These are phyloP conservation scores for Mustela lutreola DNA, from an alignment of 2,113 vertebrate species.

Conservation along the genomic window DNA sequence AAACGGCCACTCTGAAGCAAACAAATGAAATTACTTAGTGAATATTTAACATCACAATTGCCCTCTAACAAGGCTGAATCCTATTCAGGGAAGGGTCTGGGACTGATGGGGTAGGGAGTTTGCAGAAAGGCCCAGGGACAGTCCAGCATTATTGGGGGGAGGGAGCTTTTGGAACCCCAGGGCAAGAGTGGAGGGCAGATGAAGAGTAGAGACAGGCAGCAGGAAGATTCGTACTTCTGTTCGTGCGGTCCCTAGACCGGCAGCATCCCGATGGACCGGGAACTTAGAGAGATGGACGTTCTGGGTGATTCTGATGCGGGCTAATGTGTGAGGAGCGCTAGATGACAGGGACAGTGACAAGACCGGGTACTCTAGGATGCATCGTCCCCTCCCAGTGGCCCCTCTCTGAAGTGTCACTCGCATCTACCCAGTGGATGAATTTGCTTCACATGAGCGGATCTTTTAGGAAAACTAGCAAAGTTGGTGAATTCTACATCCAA, in stretches of 20 bases:
- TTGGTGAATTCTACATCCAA: background rate
- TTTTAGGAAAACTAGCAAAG: background rate
- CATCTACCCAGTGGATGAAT: background rate
- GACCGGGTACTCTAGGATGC: background rate
- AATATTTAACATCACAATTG: background rate
- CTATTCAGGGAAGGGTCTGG: background rate
- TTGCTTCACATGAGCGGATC: background rate
- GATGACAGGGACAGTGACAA: background rate
- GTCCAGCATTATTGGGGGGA: accelerated
- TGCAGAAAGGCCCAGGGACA: background rate
- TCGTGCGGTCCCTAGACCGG: accelerated
- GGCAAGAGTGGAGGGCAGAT: too few relatives aligned
- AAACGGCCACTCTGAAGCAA: background rate
- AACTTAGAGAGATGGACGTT: background rate
- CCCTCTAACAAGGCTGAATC: background rate
- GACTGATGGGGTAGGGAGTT: background rate
- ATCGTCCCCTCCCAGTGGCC: background rate
- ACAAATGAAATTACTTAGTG: background rate
- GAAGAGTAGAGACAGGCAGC: background rate
- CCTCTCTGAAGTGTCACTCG: background rate
- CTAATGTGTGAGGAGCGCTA: background rate
- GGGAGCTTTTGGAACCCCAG: background rate
- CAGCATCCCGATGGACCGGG: background rate
- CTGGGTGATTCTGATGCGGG: background rate
- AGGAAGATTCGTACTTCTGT: background rate